These are phyloP conservation scores for Phaenicophaeus curvirostris DNA, from an alignment of 2,797 vertebrate species.

Conservation along the genomic window DNA sequence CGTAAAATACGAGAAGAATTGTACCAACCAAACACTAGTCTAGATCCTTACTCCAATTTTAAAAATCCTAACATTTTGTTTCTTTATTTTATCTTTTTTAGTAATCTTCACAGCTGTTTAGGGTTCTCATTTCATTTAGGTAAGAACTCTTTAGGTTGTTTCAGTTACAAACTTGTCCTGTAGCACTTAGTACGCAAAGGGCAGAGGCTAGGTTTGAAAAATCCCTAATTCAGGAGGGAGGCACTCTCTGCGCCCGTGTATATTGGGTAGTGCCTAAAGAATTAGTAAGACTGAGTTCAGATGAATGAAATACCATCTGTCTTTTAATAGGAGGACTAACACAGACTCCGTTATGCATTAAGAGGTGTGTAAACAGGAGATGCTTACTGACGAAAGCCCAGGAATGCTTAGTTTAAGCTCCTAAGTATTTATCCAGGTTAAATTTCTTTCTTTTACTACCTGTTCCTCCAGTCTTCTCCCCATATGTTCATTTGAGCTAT, in stretches of 20 bases:
- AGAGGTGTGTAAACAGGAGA: background rate
- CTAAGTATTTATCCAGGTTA: background rate
- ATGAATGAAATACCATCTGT: background rate
- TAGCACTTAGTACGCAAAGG: background rate
- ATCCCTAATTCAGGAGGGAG: background rate
- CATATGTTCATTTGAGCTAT: background rate
- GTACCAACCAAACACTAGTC: background rate
- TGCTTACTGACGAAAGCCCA: background rate
- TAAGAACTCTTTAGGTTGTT: background rate
- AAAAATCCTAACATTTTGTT: background rate
- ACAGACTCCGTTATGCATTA: background rate
- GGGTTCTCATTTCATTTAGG: background rate
- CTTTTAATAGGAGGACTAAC: background rate
- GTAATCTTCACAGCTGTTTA: background rate
- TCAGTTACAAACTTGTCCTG: background rate
- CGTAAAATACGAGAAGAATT: rapidly evolving
- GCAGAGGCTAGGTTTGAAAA: background rate
- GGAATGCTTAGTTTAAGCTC: background rate
- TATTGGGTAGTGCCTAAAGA: background rate
- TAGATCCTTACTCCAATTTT: background rate
- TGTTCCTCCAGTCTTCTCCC: background rate
- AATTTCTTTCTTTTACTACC: background rate
- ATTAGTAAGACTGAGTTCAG: background rate
- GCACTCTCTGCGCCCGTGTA: background rate
- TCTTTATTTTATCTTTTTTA: background rate